Percentiles rank a stretch among this genome's conserved stretches.
Conservation (phyloP, 2,888 invertebrate genomes). For the Torymus aiolomorphi region DNA sequence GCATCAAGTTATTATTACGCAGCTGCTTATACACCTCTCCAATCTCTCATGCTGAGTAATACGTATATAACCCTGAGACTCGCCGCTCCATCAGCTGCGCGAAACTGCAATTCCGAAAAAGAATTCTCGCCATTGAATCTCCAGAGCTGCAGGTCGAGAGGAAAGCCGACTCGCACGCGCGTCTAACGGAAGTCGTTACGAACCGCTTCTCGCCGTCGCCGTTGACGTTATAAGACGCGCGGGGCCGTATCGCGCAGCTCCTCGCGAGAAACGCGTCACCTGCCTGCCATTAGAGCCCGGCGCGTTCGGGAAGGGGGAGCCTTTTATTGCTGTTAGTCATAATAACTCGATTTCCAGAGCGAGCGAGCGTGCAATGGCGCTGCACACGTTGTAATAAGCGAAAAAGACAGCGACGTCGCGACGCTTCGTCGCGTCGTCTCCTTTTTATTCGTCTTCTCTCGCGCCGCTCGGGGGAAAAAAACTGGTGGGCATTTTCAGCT, state of each 20-base stretch:
- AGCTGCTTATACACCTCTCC: too few species aligned
- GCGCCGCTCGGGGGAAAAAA: too few species aligned
- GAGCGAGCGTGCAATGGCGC: slow-evolving; percentile 15
- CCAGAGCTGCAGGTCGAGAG: too few species aligned
- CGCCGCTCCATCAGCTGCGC: too few species aligned
- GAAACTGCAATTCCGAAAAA: too few species aligned
- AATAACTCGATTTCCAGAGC: slow-evolving; percentile 54
- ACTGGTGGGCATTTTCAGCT: neutral
- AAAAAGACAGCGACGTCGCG: slow-evolving; percentile 12
- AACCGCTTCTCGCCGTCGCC: neutral
- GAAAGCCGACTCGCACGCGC: too few species aligned
- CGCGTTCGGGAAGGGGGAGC: neutral
- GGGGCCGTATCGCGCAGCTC: too few species aligned
- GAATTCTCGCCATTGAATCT: too few species aligned
- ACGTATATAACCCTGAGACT: too few species aligned
- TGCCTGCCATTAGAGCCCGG: slow-evolving; percentile 43
- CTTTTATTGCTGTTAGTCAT: slow-evolving; percentile 52
- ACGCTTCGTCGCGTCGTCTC: neutral
- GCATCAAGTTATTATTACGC: too few species aligned
- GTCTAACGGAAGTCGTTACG: slow-evolving; percentile 20
- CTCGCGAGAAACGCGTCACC: slow-evolving; percentile 47
- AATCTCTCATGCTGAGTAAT: too few species aligned
- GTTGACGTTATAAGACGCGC: slow-evolving; percentile 26
- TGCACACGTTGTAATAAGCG: slow-evolving; percentile 28
- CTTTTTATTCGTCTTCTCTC: neutral